Evolutionary conservation across 35 echinoderm and acorn worm genomes (phyloP), one percentile per base, ranked within the genome.

Genomic region (Chiridota heheva): DNA sequence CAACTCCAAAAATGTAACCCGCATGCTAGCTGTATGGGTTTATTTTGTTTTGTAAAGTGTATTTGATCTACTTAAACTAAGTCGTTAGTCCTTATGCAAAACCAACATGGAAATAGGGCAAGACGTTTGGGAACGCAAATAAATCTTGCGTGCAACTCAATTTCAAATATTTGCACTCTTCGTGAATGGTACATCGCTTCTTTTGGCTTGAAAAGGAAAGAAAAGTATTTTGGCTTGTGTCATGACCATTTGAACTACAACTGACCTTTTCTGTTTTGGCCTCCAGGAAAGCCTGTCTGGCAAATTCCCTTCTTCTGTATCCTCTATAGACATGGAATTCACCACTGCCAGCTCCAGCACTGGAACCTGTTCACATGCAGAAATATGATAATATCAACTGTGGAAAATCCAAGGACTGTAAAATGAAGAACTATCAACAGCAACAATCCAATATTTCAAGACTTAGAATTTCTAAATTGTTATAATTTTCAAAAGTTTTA

Each of bases 311-410:
- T 27, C 95, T 70, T 77, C 95, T 87, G 81, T 85, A 91, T 13
- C 95, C 95, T 81, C 95, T 68, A 61, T 98, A 98, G 6, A 98
- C 89, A 89, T 98, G 95, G 40, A 98, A 98, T 57, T 98, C 95
- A 40, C 95, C 95, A 82, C 95, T 98, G 32, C 95, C 95, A 57
- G 95, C 95, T 44, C 95, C 95, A 67, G 95, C 95, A 98, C 95
- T 98, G 31, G 95, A 98, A 81, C 95, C 95, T 98, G 70, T 42
- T 40, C 13, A 74, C 5, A 57, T 17, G 25, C 33, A 75, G 4
- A 34, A 36, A 16, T 12, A 24, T 40, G 31, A 67, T 20, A 36
- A 73, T 17, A 1, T 41, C 16, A 72, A 12, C 12, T 17, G 1
- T 16, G 29, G 30, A 65, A 0, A 65, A 24, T n/a, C 62, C 17